Evolutionary conservation across 2,113 vertebrate species (phyloP), one percentile per base, ranked within the genome.

Genomic region (Megaptera novaeangliae): DNA sequence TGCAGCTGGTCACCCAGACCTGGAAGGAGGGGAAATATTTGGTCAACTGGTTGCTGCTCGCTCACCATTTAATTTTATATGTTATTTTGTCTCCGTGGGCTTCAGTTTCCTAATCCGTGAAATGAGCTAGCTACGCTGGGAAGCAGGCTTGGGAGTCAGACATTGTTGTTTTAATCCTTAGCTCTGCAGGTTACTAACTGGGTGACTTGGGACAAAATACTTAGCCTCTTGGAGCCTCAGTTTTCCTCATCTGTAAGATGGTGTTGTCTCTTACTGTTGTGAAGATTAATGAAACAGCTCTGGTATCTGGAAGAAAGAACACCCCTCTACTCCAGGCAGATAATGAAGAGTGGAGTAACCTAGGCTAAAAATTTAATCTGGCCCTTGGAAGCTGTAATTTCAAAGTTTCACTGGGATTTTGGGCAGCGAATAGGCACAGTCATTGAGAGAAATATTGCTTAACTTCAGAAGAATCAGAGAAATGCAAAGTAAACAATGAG

Each of bases 1-100:
- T 91, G 86, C 97, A 93, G 52, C 52, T 90, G 77, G 90, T 93
- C 92, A 94, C 84, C 83, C 78, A 93, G 78, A 61, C 83, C 91
- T 63, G 68, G 63, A 52, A 92, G 71, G 71, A 57, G 44, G 63
- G 49, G 31, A 69, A n/a, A 68, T 83, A 61, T 84, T 84, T 68
- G 61, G 52, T 36, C 77, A 78, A 55, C 55, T 49, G 41, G 85
- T 69, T 27, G 90, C 81, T 78, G n/a, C 44, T 88, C 36, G 49
- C 20, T 39, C 46, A 61, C 66, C 34, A 15, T 75, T 64, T 84
- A 72, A 86, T 61, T 82, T 71, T 80, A 44, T 23, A 20, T n/a
- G 72, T 55, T 25, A 25, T 82, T 81, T 77, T 72, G 39, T 49
- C 87, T 84, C 55, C 29, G 17, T 15, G 29, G 66, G 88, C 63